phyloP scores from a whole-genome alignment of 1,140 invertebrate species.

The Calephelis virginiensis region DNA sequence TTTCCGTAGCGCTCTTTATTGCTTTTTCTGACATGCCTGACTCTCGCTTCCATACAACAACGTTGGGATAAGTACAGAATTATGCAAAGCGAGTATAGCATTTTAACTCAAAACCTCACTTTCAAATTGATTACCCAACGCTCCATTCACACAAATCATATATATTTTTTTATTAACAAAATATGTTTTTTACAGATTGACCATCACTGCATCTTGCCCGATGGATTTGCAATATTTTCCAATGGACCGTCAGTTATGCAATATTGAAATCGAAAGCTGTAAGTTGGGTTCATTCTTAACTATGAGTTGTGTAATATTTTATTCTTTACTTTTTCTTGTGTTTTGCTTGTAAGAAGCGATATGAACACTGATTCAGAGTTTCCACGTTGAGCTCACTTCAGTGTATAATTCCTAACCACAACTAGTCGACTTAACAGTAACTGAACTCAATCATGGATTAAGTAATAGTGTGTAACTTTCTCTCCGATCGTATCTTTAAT shows the following conservation, averaged over 20 bases:
- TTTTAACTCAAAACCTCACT: no score
- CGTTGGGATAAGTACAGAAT: no score
- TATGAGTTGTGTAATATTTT: slow-evolving; percentile 4
- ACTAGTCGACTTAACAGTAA: background rate
- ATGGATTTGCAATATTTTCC: slow-evolving; percentile 99
- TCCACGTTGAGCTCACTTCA: background rate
- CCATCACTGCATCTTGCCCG: slow-evolving; percentile 97
- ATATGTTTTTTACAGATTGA: slow-evolving; percentile 86
- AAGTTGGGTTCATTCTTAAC: slow-evolving; percentile 80
- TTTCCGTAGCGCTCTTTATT: no score
- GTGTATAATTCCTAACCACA: background rate
- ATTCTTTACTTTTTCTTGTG: slow-evolving; percentile 2
- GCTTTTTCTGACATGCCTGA: no score
- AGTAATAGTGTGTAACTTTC: background rate
- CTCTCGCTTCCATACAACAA: no score
- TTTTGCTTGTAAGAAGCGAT: slow-evolving; percentile 17
- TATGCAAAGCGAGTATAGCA: no score
- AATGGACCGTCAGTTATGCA: slow-evolving; percentile 97
- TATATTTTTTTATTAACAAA: background rate
- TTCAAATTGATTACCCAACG: no score
- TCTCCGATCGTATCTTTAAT: background rate
- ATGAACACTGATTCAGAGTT: background rate
- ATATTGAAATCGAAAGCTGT: slow-evolving; percentile 99
- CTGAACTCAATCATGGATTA: background rate
- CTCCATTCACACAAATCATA: no score